phyloP scores from a whole-genome alignment of 2,797 vertebrate genomes.

The Lagorchestes hirsutus region DNA sequence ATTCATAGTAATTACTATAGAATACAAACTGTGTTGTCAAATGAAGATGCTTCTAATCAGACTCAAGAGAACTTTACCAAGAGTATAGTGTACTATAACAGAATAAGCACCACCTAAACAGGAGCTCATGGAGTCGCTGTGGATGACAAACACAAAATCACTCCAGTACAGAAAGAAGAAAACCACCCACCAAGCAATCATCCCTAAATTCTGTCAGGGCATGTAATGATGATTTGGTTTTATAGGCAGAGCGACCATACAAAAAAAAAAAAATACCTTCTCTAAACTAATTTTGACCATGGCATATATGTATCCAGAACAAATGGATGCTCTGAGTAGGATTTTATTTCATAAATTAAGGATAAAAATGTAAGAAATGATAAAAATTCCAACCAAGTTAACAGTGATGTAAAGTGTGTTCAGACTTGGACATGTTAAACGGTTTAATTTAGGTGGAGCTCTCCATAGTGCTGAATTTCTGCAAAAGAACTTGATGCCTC shows the following conservation, averaged over 20 bases:
- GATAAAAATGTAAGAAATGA: constrained; percentile 79
- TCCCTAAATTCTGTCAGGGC: background rate
- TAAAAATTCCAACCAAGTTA: constrained; percentile 81
- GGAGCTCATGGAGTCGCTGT: background rate
- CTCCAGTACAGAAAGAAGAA: background rate
- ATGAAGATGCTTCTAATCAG: background rate
- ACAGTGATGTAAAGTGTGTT: constrained; percentile 81
- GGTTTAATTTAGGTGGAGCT: constrained; percentile 86
- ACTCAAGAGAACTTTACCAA: background rate
- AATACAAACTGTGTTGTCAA: constrained; percentile 18
- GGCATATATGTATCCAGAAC: constrained; percentile 61
- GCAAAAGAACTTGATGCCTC: constrained; percentile 86
- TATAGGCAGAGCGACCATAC: constrained; percentile 58
- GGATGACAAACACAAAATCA: background rate
- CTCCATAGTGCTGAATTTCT: constrained; percentile 80
- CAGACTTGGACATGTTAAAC: constrained; percentile 84
- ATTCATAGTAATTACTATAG: constrained; percentile 51
- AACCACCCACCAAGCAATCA: constrained; percentile 13
- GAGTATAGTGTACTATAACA: background rate
- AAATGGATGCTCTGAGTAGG: constrained; percentile 71
- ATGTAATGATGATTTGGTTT: constrained; percentile 10
- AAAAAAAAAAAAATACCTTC: constrained; percentile 43
- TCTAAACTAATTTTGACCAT: background rate
- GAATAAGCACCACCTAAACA: background rate
- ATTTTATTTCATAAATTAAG: constrained; percentile 68